These are phyloP conservation scores for Vicugna pacos DNA, from an alignment of 2,113 vertebrate genomes.

Conservation along the genomic window DNA sequence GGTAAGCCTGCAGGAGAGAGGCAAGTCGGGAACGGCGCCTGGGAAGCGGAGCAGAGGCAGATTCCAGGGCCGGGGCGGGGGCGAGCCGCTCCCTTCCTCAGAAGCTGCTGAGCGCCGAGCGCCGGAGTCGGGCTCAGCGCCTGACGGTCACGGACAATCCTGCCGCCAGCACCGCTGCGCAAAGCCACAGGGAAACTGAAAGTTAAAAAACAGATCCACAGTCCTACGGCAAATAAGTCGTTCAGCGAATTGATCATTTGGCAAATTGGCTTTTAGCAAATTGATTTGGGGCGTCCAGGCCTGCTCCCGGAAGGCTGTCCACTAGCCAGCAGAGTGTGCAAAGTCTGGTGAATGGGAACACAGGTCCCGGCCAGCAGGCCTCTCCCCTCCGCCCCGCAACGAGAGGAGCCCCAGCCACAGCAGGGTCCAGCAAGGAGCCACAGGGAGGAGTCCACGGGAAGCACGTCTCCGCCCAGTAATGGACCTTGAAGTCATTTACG, in stretches of 20 bases:
- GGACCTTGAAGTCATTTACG: background rate
- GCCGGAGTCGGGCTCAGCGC: background rate
- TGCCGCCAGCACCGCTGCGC: background rate
- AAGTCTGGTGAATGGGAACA: background rate
- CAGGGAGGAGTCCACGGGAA: background rate
- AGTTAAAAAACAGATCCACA: background rate
- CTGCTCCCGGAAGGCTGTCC: background rate
- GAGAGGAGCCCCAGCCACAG: background rate
- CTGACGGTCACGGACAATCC: background rate
- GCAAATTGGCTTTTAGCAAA: conserved; percentile 70
- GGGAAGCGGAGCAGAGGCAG: background rate
- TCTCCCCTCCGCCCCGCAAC: background rate
- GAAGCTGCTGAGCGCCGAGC: background rate
- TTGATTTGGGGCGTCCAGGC: conserved; percentile 33
- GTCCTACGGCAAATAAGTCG: conserved; percentile 52
- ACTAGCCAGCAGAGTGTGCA: background rate
- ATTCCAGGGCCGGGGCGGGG: background rate
- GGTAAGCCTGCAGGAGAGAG: background rate
- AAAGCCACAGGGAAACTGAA: background rate
- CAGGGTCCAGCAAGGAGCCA: background rate
- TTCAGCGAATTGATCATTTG: conserved; percentile 62
- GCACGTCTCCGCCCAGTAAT: background rate
- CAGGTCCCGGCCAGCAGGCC: background rate
- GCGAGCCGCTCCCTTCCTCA: background rate
- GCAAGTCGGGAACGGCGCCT: background rate